Percentiles rank a stretch among this genome's conserved stretches.
Evolutionary conservation across 1,140 invertebrate species (phyloP).

Genomic region (Drosophila asahinai): DNA sequence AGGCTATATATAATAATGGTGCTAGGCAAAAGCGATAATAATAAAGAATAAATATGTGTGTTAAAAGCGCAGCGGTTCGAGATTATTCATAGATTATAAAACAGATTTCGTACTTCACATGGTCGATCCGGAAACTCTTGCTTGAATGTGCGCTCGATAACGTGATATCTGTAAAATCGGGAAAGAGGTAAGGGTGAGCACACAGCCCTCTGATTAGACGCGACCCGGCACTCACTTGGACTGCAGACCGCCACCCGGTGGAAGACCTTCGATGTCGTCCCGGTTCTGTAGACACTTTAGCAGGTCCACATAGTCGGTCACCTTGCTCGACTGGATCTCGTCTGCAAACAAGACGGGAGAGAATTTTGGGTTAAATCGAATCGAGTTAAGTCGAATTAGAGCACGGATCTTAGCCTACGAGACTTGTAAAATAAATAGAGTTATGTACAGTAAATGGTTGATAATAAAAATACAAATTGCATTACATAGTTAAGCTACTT

Average conservation of each 20-base stretch:
- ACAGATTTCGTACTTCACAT: constrained; percentile 84
- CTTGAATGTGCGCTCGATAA: constrained; percentile 83
- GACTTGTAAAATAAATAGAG: constrained; percentile 39
- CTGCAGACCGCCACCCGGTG: constrained; percentile 81
- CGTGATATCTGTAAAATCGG: constrained; percentile 68
- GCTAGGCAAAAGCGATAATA: constrained; percentile 41
- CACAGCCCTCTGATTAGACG: not conserved
- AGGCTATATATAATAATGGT: constrained; percentile 28
- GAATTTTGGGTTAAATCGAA: constrained; percentile 5
- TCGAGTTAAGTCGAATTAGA: not conserved
- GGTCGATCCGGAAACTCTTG: constrained; percentile 77
- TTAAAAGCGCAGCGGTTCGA: constrained; percentile 44
- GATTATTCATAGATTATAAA: constrained; percentile 67
- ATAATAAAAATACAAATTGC: constrained; percentile 57
- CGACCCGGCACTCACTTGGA: constrained; percentile 70
- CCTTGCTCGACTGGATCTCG: constrained; percentile 67
- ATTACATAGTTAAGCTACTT: constrained; percentile 67
- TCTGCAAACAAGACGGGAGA: constrained; percentile 72
- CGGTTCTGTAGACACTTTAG: constrained; percentile 71
- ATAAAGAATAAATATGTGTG: constrained; percentile 18
- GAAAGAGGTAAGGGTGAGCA: not conserved
- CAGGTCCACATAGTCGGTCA: constrained; percentile 73
- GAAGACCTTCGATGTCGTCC: constrained; percentile 83
- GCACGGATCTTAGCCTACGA: constrained; percentile 21
- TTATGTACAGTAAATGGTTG: constrained; percentile 61